phyloP scores from a whole-genome alignment of 2,113 vertebrate species.

The Fregata magnificens region DNA sequence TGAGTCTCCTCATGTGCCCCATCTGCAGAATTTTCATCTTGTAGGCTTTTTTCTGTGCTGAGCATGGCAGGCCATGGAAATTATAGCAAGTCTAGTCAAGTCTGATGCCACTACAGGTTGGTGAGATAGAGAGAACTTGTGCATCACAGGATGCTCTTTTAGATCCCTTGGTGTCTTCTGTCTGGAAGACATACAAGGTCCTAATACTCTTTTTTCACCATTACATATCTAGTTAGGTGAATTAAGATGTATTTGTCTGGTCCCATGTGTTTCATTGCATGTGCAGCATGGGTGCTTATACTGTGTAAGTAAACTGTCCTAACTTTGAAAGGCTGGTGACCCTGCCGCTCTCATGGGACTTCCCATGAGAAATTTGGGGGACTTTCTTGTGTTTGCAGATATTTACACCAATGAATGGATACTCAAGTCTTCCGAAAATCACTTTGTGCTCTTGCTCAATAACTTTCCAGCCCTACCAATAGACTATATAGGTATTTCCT shows the following conservation, averaged over 20 bases:
- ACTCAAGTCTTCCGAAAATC: not conserved
- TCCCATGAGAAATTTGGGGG: not conserved
- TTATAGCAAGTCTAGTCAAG: not conserved
- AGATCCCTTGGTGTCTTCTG: not conserved
- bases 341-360: not conserved
- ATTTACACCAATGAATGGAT: not conserved
- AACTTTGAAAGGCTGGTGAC: not conserved
- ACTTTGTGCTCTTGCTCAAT: not conserved
- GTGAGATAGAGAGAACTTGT: not conserved
- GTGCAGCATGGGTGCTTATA: not conserved
- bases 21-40: not conserved
- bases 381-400: not conserved
- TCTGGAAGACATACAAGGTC: not conserved
- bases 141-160: not conserved
- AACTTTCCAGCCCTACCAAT: not conserved
- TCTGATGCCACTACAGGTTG: not conserved
- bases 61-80: not conserved
- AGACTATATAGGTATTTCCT: not conserved
- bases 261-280: not conserved
- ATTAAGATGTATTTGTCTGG: not conserved
- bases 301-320: not conserved
- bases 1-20: not conserved
- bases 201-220: not conserved
- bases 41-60: not conserved
- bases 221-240: not conserved